Evolutionary conservation across 1,140 invertebrate species (phyloP).

Genomic region (Microvelia longipes): DNA sequence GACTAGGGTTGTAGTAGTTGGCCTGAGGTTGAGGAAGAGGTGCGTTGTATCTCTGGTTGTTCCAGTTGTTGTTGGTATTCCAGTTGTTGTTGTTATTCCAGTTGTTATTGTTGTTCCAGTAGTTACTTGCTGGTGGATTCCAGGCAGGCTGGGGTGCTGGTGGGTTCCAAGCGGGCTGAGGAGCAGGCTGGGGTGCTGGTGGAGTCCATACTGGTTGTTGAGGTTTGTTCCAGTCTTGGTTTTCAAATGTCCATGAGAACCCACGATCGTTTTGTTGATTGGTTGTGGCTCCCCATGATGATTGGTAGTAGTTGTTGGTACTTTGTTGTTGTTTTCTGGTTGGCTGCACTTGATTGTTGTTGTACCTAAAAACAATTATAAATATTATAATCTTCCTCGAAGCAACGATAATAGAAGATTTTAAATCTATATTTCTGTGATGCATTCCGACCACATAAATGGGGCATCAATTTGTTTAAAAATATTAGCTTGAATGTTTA

Average conservation of each 20-base stretch:
- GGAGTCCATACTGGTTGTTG: background rate
- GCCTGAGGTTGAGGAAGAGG: constrained; percentile 22
- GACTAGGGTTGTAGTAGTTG: constrained; percentile 13
- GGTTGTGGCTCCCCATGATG: constrained; percentile 9
- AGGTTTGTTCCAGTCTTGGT: constrained; percentile 13
- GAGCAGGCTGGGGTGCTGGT: background rate
- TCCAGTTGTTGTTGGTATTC: constrained; percentile 23
- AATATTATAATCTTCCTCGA: too few relatives aligned
- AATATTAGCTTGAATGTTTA: too few relatives aligned
- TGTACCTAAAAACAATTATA: background rate
- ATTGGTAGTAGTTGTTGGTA: background rate
- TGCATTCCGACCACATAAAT: too few relatives aligned
- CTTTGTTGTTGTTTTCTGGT: background rate
- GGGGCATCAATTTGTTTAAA: too few relatives aligned
- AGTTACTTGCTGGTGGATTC: constrained; percentile 10
- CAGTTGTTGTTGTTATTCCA: constrained; percentile 24
- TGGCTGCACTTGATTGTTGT: background rate
- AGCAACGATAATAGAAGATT: too few relatives aligned
- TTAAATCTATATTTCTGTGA: too few relatives aligned
- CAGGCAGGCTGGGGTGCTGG: constrained; percentile 19
- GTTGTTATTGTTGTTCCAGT: constrained; percentile 20
- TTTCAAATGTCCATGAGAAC: background rate
- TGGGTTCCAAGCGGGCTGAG: constrained; percentile 15
- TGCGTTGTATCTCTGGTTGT: constrained; percentile 28
- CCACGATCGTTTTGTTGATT: constrained; percentile 12